Evolutionary conservation across 2,888 invertebrate genomes (phyloP).

Genomic region (Tetheella fluctuosa): DNA sequence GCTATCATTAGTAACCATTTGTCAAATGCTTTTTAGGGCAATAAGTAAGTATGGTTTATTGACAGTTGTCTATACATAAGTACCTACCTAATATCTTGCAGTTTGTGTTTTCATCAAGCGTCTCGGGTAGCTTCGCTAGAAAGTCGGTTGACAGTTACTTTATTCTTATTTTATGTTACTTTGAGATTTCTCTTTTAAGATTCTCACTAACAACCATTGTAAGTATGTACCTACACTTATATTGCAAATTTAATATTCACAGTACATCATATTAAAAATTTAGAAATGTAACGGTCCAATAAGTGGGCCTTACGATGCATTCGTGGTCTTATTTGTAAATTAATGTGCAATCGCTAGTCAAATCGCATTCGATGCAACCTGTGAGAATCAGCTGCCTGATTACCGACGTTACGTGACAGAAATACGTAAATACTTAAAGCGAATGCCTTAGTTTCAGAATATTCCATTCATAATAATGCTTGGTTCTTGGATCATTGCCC

Average conservation of each 20-base stretch:
- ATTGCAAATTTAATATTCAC: slow-evolving; percentile 10
- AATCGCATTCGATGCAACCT: slow-evolving; percentile 56
- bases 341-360: slow-evolving; percentile 58
- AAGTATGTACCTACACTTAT: background rate
- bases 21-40: slow-evolving; percentile 31
- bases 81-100: too few species aligned
- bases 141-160: too few species aligned
- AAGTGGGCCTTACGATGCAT: slow-evolving; percentile 36
- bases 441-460: slow-evolving; percentile 18
- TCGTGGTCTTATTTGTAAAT: slow-evolving; percentile 60
- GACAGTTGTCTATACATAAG: background rate
- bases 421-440: slow-evolving; percentile 44
- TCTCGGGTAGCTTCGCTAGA: too few species aligned
- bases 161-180: too few species aligned
- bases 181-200: too few species aligned
- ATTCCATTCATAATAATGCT: slow-evolving; percentile 21
- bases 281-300: slow-evolving; percentile 29
- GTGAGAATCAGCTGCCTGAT: slow-evolving; percentile 68
- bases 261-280: slow-evolving; percentile 16
- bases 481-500: background rate
- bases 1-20: slow-evolving; percentile 41
- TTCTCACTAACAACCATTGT: too few species aligned
- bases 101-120: too few species aligned
- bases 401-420: slow-evolving; percentile 50
- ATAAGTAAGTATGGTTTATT: slow-evolving; percentile 15